Evolutionary conservation across 2,888 invertebrate genomes (phyloP).

Genomic region (Bugula neritina): DNA sequence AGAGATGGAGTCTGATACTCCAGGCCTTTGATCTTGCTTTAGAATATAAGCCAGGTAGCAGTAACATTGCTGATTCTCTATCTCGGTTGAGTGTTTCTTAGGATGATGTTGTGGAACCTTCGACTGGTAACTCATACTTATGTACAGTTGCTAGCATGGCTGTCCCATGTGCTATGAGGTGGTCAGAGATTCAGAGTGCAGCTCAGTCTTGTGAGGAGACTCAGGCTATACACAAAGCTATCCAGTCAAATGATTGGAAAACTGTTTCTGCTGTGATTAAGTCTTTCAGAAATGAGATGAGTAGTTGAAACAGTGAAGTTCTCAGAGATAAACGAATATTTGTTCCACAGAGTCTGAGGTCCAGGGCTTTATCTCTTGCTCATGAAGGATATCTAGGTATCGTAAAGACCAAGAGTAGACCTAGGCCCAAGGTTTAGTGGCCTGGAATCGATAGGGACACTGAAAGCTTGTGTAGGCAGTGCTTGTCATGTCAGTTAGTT

Average conservation of each 20-base stretch:
- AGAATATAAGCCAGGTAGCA: neutral
- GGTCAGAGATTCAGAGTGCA: neutral
- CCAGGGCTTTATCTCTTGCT: too few relatives aligned
- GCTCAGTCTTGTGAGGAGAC: neutral
- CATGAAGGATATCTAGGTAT: too few relatives aligned
- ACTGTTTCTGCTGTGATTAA: neutral
- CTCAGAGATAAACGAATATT: neutral
- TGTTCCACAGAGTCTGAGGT: too few relatives aligned
- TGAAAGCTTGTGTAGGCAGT: neutral
- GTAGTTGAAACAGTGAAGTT: neutral
- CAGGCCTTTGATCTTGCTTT: conserved; percentile 20
- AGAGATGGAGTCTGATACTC: neutral
- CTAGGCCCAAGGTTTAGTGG: neutral
- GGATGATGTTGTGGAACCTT: neutral
- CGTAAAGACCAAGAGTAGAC: too few relatives aligned
- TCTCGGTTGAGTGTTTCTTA: too few relatives aligned
- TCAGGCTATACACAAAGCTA: too few relatives aligned
- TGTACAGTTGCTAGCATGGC: too few relatives aligned
- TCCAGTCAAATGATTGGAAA: neutral
- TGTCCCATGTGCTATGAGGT: neutral
- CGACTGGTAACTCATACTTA: too few relatives aligned
- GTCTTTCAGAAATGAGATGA: neutral
- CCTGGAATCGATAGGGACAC: neutral
- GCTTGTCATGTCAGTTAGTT: too few relatives aligned
- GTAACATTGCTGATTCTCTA: neutral